Evolutionary conservation across 2,113 vertebrate species (phyloP).

Genomic region (Chaenocephalus aceratus): DNA sequence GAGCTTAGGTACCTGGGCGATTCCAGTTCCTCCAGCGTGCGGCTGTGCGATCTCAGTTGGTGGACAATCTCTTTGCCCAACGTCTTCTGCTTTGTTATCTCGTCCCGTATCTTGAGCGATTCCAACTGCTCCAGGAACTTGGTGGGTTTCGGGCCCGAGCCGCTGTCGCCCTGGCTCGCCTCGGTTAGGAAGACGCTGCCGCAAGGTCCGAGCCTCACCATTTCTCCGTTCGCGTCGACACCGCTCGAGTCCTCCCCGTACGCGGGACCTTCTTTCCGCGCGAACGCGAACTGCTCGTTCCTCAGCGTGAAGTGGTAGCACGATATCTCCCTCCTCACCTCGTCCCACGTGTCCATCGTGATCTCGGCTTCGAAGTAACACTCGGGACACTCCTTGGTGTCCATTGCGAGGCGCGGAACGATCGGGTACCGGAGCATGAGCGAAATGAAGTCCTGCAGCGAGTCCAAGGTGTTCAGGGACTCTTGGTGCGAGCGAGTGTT

Average conservation of each 20-base stretch:
- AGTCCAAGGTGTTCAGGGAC: neutral
- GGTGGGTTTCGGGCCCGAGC: rapidly evolving
- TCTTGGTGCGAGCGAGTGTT: neutral
- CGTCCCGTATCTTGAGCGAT: neutral
- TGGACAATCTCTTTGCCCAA: neutral
- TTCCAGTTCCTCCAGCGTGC: constrained; percentile 6
- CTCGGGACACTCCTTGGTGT: constrained; percentile 28
- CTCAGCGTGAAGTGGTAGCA: constrained; percentile 22
- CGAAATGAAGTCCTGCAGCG: neutral
- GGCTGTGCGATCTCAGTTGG: neutral
- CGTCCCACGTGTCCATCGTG: constrained; percentile 3
- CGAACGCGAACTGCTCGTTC: neutral
- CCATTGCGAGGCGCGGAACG: neutral
- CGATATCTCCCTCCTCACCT: neutral
- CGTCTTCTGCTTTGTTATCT: constrained; percentile 12
- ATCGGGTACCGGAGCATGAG: constrained; percentile 7
- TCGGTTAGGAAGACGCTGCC: neutral
- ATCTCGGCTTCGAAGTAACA: constrained; percentile 13
- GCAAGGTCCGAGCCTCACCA: neutral
- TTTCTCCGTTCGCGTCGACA: neutral
- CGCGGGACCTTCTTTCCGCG: neutral
- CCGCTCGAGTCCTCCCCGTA: too few species aligned
- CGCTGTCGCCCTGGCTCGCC: neutral
- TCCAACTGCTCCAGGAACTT: constrained; percentile 12
- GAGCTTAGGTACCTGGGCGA: constrained; percentile 12